Evolutionary conservation across 2,797 vertebrate genomes (phyloP).

Genomic region (Lophotriccus pileatus): DNA sequence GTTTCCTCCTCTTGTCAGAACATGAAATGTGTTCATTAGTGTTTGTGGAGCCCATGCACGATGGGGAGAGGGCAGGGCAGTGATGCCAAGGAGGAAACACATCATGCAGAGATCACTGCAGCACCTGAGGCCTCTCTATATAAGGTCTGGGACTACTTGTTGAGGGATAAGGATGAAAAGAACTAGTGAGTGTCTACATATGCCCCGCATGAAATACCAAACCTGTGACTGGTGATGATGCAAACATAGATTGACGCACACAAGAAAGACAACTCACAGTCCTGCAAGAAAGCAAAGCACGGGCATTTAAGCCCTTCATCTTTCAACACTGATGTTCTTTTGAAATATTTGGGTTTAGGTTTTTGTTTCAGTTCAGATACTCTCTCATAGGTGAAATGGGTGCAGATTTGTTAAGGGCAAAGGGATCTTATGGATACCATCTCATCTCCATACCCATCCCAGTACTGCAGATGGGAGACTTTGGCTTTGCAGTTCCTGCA

Average conservation of each 20-base stretch:
- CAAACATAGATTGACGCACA: not conserved
- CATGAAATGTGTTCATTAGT: not conserved
- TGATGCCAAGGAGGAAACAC: not conserved
- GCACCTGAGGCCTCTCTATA: not conserved
- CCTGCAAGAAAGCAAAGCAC: not conserved
- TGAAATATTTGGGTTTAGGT: not conserved
- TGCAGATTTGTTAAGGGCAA: not conserved
- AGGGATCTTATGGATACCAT: not conserved
- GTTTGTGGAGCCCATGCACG: fast-evolving
- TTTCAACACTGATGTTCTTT: not conserved
- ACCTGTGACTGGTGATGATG: not conserved
- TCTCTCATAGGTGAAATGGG: not conserved
- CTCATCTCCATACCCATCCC: not conserved
- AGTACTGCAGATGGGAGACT: not conserved
- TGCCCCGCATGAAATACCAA: not conserved
- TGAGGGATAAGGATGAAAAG: not conserved
- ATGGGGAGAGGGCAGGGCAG: not conserved
- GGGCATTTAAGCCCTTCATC: not conserved
- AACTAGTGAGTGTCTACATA: fast-evolving
- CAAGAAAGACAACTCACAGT: not conserved
- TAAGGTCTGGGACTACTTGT: not conserved
- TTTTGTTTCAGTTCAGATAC: not conserved
- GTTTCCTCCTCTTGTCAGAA: not conserved
- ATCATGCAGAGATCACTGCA: not conserved
- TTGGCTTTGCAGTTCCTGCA: not conserved